These are phyloP conservation scores for Platorchestia sp. DNA, from an alignment of 1,140 invertebrate genomes.

Conservation along the genomic window DNA sequence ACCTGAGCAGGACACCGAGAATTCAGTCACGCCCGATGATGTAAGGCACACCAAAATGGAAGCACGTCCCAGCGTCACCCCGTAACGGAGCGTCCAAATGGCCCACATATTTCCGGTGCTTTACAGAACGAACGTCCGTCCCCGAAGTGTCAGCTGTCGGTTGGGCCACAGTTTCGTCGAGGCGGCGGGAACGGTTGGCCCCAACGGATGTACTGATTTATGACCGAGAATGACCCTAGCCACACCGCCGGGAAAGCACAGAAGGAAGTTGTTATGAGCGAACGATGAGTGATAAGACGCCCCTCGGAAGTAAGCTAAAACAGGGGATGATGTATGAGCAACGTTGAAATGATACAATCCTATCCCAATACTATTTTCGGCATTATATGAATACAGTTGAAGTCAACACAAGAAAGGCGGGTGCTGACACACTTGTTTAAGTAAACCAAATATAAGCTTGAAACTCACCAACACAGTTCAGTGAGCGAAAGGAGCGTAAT, in stretches of 20 bases:
- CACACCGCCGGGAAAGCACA: not conserved
- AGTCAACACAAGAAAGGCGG: not conserved
- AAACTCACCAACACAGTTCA: not conserved
- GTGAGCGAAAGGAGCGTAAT: too few species aligned
- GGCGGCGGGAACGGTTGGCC: not conserved
- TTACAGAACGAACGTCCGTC: not conserved
- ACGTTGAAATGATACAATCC: not conserved
- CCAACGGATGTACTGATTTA: conserved; percentile 7
- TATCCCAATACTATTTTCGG: not conserved
- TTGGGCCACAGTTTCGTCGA: not conserved
- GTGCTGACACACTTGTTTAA: not conserved
- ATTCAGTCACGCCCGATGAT: not conserved
- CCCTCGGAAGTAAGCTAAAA: not conserved
- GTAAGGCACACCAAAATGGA: not conserved
- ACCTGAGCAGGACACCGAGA: not conserved
- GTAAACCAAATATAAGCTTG: not conserved
- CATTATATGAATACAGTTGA: not conserved
- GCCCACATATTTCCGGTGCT: conserved; percentile 5
- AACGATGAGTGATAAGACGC: not conserved
- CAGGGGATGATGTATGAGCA: too few species aligned
- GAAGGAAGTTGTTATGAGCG: not conserved
- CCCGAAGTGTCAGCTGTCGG: not conserved
- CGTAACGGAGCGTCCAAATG: not conserved
- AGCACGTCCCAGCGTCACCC: not conserved
- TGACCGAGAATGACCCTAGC: not conserved